These are phyloP conservation scores for Stenodera caucasica DNA, from an alignment of 2,888 invertebrate genomes.

Conservation along the genomic window DNA sequence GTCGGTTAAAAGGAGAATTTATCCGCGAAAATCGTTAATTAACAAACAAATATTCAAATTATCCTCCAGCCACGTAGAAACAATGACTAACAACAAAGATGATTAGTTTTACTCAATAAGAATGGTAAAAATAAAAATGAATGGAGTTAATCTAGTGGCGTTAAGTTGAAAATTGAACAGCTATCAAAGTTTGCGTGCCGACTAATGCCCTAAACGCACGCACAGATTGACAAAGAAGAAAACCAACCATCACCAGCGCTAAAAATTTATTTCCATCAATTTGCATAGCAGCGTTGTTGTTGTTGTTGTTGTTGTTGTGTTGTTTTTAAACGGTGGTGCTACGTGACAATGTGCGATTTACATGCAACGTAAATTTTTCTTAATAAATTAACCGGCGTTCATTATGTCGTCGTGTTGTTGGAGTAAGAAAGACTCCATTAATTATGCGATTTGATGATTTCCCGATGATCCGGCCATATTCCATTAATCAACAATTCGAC, in stretches of 20 bases:
- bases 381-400: constrained; percentile 4
- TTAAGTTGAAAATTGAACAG: constrained; percentile 46
- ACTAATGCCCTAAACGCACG: constrained; percentile 45
- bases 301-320: neutral
- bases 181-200: constrained; percentile 46
- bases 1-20: neutral
- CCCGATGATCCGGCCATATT: neutral
- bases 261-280: constrained; percentile 15
- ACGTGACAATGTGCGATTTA: constrained; percentile 14
- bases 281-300: constrained; percentile 5
- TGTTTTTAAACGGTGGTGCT: constrained; percentile 10
- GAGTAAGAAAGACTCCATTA: neutral
- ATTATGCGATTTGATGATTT: neutral
- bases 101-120: neutral
- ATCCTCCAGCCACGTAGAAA: neutral
- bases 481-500: constrained; percentile 4
- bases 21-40: neutral
- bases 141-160: constrained; percentile 47
- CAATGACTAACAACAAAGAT: neutral
- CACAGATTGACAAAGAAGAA: constrained; percentile 28
- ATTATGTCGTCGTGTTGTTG: neutral
- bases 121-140: constrained; percentile 31
- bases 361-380: constrained; percentile 7
- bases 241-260: neutral
- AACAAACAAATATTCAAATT: constrained; percentile 4